These are phyloP conservation scores for Ganaspis sp. DNA, from an alignment of 1,140 invertebrate genomes.

Conservation along the genomic window DNA sequence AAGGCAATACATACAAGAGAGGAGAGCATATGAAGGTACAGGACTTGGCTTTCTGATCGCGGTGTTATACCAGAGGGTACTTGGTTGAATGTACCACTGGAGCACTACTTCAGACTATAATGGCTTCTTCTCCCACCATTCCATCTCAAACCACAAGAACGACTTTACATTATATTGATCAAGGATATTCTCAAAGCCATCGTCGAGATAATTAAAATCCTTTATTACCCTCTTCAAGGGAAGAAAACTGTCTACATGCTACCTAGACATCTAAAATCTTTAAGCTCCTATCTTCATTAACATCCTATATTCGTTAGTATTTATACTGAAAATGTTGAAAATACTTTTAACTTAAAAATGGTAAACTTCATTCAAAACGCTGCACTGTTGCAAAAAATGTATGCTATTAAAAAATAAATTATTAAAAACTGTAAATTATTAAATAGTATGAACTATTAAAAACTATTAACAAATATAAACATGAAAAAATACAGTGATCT, in stretches of 20 bases:
- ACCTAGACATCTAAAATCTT: too few species aligned
- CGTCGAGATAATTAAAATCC: background rate
- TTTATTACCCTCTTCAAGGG: background rate
- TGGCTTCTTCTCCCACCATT: conserved; percentile 33
- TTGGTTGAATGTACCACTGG: conserved; percentile 42
- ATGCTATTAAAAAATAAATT: too few species aligned
- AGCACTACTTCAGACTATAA: conserved; percentile 41
- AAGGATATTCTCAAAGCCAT: background rate
- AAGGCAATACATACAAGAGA: conserved; percentile 21
- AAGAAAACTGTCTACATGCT: background rate
- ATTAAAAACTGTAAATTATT: too few species aligned
- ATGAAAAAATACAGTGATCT: too few species aligned
- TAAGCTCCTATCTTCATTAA: too few species aligned
- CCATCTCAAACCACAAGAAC: background rate
- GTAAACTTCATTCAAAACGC: too few species aligned
- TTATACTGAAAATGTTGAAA: too few species aligned
- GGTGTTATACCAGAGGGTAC: conserved; percentile 42
- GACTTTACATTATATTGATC: conserved; percentile 5
- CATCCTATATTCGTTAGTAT: too few species aligned
- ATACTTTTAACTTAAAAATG: too few species aligned
- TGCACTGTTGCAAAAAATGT: too few species aligned
- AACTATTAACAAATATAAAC: too few species aligned
- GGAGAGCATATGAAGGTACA: conserved; percentile 15
- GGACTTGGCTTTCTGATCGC: conserved; percentile 51
- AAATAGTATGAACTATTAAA: too few species aligned